These are phyloP conservation scores for Microcebus murinus DNA, from an alignment of 2,113 vertebrate species.

Conservation along the genomic window DNA sequence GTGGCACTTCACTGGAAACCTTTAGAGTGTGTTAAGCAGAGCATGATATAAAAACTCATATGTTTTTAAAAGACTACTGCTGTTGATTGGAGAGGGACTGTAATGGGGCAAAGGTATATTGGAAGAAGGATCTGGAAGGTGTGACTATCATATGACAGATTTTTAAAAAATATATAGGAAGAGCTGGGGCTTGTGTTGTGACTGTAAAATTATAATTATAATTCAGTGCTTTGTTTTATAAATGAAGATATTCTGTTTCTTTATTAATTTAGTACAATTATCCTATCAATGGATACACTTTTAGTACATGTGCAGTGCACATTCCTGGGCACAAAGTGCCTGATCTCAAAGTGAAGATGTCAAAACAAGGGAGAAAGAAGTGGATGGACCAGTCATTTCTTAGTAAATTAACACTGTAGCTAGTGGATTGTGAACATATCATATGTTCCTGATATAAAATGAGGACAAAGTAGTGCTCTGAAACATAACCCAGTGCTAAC, in stretches of 20 bases:
- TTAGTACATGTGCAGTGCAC: conserved; percentile 33
- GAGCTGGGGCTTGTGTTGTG: conserved; percentile 96
- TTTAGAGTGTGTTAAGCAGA: neutral
- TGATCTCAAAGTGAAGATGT: conserved; percentile 59
- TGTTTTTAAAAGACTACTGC: neutral
- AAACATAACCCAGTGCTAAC: conserved; percentile 17
- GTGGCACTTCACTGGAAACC: neutral
- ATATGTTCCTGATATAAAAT: conserved; percentile 50
- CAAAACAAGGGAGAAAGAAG: neutral
- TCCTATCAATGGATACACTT: conserved; percentile 48
- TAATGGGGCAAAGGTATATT: neutral
- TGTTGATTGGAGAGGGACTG: neutral
- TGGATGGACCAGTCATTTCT: conserved; percentile 52
- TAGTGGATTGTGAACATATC: neutral
- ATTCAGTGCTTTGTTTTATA: conserved; percentile 65
- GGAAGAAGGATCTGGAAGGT: neutral
- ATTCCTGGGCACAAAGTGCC: conserved; percentile 73
- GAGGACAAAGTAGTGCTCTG: conserved; percentile 10
- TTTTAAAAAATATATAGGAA: conserved; percentile 84
- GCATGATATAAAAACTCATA: neutral
- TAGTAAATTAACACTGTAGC: neutral
- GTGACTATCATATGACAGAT: neutral
- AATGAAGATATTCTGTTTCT: conserved; percentile 67
- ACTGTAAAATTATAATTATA: conserved; percentile 90
- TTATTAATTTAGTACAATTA: conserved; percentile 15